Evolutionary conservation across 2,888 invertebrate species (phyloP).

Genomic region (Lacanobia oleracea): DNA sequence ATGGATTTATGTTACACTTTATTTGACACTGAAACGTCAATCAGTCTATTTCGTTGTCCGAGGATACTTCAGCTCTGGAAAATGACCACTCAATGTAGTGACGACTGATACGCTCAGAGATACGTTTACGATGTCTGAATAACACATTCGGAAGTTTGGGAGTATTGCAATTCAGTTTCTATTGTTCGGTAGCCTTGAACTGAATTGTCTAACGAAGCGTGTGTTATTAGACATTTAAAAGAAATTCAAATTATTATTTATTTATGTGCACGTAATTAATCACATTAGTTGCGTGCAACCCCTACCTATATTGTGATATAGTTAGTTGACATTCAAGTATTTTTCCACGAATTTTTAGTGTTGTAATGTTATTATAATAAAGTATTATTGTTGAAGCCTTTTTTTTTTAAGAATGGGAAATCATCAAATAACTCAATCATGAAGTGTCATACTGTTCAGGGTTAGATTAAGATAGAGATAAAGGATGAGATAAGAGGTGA

Average conservation of each 20-base stretch:
- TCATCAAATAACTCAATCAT: too few species aligned
- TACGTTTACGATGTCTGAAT: neutral
- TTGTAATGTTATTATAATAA: conserved; percentile 52
- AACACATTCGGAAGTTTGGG: neutral
- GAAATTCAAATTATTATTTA: neutral
- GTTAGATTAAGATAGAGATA: too few species aligned
- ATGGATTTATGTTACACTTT: too few species aligned
- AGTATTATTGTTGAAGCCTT: conserved; percentile 55
- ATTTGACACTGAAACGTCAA: too few species aligned
- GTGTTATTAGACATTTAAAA: neutral
- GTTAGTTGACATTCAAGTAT: conserved; percentile 42
- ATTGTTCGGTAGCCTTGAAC: neutral
- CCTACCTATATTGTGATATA: conserved; percentile 52
- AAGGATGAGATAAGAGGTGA: too few species aligned
- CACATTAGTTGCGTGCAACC: neutral
- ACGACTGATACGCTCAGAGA: neutral
- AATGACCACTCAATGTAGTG: neutral
- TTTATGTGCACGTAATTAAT: neutral
- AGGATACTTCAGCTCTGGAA: neutral
- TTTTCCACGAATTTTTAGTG: conserved; percentile 51
- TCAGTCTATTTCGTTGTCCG: neutral
- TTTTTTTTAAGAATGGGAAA: too few species aligned
- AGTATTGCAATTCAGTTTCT: neutral
- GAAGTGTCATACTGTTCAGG: too few species aligned
- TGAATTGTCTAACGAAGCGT: neutral